Percentiles rank a stretch among this genome's conserved stretches.
Evolutionary conservation across 2,888 invertebrate species (phyloP).

Genomic region (Antheraea assamensis): DNA sequence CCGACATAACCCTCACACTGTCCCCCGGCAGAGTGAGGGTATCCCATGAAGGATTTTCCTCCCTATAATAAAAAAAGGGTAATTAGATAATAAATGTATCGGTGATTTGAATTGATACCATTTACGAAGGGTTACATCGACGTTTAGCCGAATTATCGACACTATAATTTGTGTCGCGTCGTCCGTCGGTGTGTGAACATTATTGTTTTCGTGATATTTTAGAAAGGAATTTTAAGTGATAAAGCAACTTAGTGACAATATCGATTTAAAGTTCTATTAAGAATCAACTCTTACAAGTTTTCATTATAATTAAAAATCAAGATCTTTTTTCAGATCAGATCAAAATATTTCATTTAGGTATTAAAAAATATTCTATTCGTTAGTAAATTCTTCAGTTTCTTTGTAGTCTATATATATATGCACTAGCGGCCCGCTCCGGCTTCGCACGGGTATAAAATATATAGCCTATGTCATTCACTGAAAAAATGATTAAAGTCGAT

Average conservation of each 20-base stretch:
- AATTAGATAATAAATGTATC: too few species aligned
- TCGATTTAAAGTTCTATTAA: neutral
- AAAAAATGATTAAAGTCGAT: too few species aligned
- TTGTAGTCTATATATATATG: neutral
- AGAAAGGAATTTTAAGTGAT: neutral
- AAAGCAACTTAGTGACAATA: neutral
- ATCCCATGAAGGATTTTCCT: too few species aligned
- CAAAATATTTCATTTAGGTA: neutral
- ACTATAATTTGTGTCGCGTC: neutral
- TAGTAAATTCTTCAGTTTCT: neutral
- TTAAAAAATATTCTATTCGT: neutral
- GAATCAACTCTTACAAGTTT: neutral
- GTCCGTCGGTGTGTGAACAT: neutral
- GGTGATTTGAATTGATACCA: too few species aligned
- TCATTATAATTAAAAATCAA: neutral
- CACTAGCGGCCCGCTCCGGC: too few species aligned
- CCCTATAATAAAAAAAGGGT: too few species aligned
- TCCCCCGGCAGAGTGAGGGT: too few species aligned
- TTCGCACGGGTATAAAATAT: too few species aligned
- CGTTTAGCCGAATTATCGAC: neutral
- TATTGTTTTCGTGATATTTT: neutral
- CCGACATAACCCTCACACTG: too few species aligned
- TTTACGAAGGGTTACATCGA: neutral
- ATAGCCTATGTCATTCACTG: too few species aligned
- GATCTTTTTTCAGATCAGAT: too few species aligned